Evolutionary conservation across 2,797 vertebrate species (phyloP), one percentile per base, ranked within the genome.

Genomic region (Myotis findleyi): DNA sequence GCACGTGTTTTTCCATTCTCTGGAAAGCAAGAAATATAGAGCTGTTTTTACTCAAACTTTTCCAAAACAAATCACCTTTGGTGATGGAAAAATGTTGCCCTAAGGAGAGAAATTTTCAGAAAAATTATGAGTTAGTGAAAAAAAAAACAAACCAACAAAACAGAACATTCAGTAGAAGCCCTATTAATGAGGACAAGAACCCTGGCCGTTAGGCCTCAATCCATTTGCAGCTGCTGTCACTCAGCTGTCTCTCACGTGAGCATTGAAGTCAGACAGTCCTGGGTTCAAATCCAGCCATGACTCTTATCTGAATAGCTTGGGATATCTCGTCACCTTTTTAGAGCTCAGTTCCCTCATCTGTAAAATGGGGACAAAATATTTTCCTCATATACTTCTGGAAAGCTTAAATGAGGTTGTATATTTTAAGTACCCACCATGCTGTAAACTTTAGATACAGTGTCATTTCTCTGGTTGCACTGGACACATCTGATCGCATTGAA

Each of bases 41-140:
- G 89, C 84, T 95, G 95, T 71, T 93, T 95, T 96, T 55, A 76
- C 89, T 87, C 95, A 81, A 81, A 94, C 69, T 88, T 96, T 96
- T 97, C 92, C 95, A 93, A 97, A 97, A 96, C 96, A 96, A 96
- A 94, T 87, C 87, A 97, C 94, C 95, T 96, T 96, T 91, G 81
- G 81, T 88, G 89, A 94, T 92, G 93, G 92, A 96, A 96, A 97
- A 97, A 85, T 51, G 76, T 77, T 93, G 73, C 93, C 89, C 55
- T n/a, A 64, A 85, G 85, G 82, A 94, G 81, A 95, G 68, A 95
- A 57, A 92, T 77, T 93, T 96, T 94, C 94, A 87, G 89, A 92
- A 96, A 96, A 96, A 86, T 87, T 81, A 51, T n/a, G 89, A 93
- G 83, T 13, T n/a, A 92, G 76, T 68, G 18, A 95, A 96, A 92